Conservation (phyloP, 2,797 vertebrate genomes). For the Prunella strophiata region DNA sequence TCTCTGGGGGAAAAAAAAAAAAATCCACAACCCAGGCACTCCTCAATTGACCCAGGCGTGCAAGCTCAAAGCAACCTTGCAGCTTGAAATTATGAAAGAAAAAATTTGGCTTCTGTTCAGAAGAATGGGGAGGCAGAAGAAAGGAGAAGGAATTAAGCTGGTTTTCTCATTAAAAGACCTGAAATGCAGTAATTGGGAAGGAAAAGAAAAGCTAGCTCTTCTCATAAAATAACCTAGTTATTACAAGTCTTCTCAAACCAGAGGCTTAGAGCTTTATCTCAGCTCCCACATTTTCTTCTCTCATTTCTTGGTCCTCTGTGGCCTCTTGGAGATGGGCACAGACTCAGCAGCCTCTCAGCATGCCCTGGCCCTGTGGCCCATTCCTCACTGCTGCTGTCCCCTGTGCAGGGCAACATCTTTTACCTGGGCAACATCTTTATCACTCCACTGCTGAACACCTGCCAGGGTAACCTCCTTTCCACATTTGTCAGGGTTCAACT, state of each 20-base stretch:
- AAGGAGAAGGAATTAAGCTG: not conserved
- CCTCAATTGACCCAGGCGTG: not conserved
- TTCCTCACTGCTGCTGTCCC: not conserved
- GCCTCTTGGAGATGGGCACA: not conserved
- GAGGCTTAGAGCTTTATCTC: not conserved
- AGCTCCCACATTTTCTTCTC: not conserved
- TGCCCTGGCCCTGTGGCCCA: not conserved
- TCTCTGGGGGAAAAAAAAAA: not conserved
- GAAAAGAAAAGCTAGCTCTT: slow-evolving; percentile 15
- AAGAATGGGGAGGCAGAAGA: not conserved
- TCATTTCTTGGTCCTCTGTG: not conserved
- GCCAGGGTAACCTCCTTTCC: not conserved
- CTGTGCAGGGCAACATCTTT: not conserved
- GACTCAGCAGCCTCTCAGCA: rapidly evolving
- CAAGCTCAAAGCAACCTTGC: not conserved
- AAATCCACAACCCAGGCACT: not conserved
- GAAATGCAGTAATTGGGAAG: slow-evolving; percentile 2
- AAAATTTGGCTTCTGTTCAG: slow-evolving; percentile 14
- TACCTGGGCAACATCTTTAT: not conserved
- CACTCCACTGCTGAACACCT: not conserved
- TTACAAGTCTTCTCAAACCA: not conserved
- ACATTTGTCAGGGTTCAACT: not conserved
- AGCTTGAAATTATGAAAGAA: not conserved
- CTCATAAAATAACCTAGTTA: not conserved
- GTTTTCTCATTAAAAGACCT: not conserved